These are phyloP conservation scores for Planococcus citri DNA, from an alignment of 1,140 invertebrate species.

Conservation along the genomic window DNA sequence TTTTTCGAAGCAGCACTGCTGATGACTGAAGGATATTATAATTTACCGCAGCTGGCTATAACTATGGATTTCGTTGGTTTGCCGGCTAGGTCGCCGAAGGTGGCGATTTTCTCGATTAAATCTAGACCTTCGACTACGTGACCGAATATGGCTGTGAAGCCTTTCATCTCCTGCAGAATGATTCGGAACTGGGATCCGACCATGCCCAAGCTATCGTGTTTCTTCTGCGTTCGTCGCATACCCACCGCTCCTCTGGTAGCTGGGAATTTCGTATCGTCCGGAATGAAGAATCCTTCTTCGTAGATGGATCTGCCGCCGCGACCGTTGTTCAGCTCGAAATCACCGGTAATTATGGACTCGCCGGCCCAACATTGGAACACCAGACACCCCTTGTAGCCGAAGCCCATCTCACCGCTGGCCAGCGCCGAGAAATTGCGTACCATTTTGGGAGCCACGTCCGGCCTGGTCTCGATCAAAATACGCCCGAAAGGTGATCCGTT, in stretches of 20 bases:
- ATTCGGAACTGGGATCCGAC: conserved; percentile 74
- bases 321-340: conserved; percentile 70
- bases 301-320: conserved; percentile 63
- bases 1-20: too few species aligned
- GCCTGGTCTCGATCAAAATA: conserved; percentile 68
- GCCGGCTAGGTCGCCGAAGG: conserved; percentile 58
- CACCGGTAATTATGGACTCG: conserved; percentile 44
- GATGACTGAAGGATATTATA: too few species aligned
- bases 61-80: conserved; percentile 61
- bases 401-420: conserved; percentile 62
- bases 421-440: conserved; percentile 76
- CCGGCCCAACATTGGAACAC: conserved; percentile 73
- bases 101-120: conserved; percentile 63
- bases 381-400: conserved; percentile 62
- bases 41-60: conserved; percentile 62
- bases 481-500: conserved; percentile 55
- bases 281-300: conserved; percentile 64
- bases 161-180: conserved; percentile 63
- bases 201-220: conserved; percentile 63
- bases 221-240: conserved; percentile 67
- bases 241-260: conserved; percentile 62
- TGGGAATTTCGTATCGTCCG: conserved; percentile 65
- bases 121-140: conserved; percentile 68
- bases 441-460: conserved; percentile 77
- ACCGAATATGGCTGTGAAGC: conserved; percentile 71